Conservation (phyloP, 2,113 vertebrate species). For the Elaphurus davidianus region DNA sequence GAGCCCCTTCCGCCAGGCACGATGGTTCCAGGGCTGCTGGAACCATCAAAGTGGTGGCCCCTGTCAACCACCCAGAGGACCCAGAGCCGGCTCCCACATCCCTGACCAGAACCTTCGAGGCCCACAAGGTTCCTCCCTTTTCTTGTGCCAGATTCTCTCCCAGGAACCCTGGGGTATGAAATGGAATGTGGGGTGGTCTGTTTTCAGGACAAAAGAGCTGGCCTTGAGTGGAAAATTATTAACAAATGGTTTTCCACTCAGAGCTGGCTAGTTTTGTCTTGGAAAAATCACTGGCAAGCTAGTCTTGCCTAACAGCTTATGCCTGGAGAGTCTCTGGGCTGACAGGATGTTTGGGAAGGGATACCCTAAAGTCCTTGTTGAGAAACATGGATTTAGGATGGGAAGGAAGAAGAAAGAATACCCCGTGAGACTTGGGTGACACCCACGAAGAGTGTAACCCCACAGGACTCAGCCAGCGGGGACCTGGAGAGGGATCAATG, state of each 20-base stretch:
- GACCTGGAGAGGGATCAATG: not conserved
- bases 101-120: accelerated
- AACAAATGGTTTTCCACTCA: not conserved
- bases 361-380: not conserved
- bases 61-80: too few species aligned
- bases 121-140: not conserved
- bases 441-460: not conserved
- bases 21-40: not conserved
- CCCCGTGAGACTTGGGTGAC: not conserved
- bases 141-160: not conserved
- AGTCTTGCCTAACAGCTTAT: not conserved
- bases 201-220: not conserved
- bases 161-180: not conserved
- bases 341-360: not conserved
- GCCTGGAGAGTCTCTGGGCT: not conserved
- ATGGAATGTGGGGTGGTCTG: not conserved
- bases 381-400: not conserved
- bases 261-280: not conserved
- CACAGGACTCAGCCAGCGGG: not conserved
- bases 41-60: accelerated
- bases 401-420: not conserved
- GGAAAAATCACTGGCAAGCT: not conserved
- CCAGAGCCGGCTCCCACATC: not conserved
- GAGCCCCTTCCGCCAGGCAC: not conserved
- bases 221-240: not conserved